A percentile compares a stretch with the other conserved stretches of the same genome.
Evolutionary conservation across 2,113 vertebrate species (phyloP).

Genomic region (Forbesichthys papilliferus): DNA sequence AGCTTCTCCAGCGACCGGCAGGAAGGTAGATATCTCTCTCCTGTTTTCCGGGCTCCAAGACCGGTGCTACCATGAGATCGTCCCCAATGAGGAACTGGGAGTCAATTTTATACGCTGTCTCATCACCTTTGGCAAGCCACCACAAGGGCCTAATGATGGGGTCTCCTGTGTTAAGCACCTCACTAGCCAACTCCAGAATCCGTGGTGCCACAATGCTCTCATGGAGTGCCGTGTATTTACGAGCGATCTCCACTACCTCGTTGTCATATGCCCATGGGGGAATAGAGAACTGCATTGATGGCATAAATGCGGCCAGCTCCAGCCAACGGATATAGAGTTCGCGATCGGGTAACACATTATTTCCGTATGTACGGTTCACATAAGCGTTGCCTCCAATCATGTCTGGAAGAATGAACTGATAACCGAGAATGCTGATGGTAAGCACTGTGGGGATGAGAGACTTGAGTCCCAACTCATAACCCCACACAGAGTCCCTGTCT

Average conservation of each 20-base stretch:
- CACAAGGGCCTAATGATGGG: conserved; percentile 96
- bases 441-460: conserved; percentile 93
- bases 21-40: conserved; percentile 95
- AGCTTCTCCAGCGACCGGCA: conserved; percentile 90
- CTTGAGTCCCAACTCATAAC: conserved; percentile 90
- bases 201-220: conserved; percentile 90
- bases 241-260: conserved; percentile 91
- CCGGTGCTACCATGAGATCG: conserved; percentile 93
- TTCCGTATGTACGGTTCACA: conserved; percentile 72
- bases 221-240: conserved; percentile 87
- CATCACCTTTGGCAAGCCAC: conserved; percentile 93
- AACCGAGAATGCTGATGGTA: conserved; percentile 93
- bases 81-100: conserved; percentile 98
- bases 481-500: conserved; percentile 93
- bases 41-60: conserved; percentile 92
- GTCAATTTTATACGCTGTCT: conserved; percentile 88
- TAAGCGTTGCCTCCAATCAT: conserved; percentile 89
- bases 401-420: conserved; percentile 87
- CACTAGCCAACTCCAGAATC: conserved; percentile 88
- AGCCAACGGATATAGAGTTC: conserved; percentile 97
- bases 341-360: conserved; percentile 80
- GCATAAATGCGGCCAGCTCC: conserved; percentile 96
- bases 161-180: conserved; percentile 88
- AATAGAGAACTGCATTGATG: conserved; percentile 96
- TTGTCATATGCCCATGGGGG: conserved; percentile 92